Conservation (phyloP, 2,113 vertebrate genomes). For the Cygnus buccinator region DNA sequence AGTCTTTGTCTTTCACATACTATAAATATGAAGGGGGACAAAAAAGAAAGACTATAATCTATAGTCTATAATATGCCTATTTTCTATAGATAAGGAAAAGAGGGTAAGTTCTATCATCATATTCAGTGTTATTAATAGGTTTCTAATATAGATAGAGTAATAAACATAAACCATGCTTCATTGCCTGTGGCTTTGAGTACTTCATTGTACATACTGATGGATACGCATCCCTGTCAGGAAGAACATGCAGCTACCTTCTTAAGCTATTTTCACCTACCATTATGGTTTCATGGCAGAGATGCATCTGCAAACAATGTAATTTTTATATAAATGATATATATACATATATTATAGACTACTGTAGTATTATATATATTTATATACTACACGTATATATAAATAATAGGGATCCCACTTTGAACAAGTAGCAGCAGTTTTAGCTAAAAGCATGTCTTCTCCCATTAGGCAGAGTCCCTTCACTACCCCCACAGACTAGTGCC, state of each 20-base stretch:
- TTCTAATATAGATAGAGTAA: background rate
- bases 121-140: background rate
- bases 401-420: background rate
- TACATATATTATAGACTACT: background rate
- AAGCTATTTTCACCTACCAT: background rate
- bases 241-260: background rate
- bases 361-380: background rate
- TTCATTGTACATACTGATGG: background rate
- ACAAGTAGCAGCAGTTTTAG: background rate
- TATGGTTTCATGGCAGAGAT: background rate
- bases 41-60: background rate
- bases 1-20: background rate
- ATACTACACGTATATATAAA: background rate
- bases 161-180: constrained; percentile 22
- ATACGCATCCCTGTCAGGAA: background rate
- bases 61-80: background rate
- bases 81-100: background rate
- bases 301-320: background rate
- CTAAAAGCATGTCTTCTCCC: background rate
- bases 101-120: background rate
- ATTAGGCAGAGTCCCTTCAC: background rate
- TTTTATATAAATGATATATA: background rate
- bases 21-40: background rate
- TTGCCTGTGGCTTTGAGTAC: background rate
- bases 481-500: no score